Conservation (phyloP, 2,113 vertebrate species). For the Mormyrus iriodes region DNA sequence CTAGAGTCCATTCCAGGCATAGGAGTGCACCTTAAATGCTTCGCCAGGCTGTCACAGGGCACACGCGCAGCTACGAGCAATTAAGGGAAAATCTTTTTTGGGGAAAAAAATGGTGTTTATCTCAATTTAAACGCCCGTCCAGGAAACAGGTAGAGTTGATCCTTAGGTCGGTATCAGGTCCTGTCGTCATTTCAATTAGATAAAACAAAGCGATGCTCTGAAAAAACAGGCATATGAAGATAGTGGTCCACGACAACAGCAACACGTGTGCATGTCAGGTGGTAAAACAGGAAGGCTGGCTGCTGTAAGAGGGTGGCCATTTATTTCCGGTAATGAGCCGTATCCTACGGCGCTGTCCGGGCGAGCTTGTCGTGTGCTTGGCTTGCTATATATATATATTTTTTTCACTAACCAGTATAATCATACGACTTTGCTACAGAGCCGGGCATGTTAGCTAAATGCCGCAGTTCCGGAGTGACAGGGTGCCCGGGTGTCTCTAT, state of each 20-base stretch:
- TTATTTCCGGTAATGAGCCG: neutral
- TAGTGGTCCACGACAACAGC: neutral
- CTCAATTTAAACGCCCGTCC: neutral
- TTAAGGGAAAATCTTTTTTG: neutral
- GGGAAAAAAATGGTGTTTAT: neutral
- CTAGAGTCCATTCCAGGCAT: neutral
- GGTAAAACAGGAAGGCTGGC: slow-evolving; percentile 2
- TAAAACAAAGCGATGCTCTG: neutral
- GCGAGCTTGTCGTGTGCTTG: neutral
- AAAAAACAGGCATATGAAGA: neutral
- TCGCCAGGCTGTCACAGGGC: neutral
- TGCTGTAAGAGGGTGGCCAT: neutral
- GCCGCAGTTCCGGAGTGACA: neutral
- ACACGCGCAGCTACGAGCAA: neutral
- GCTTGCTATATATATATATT: neutral
- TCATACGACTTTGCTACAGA: neutral
- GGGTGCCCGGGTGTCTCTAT: neutral
- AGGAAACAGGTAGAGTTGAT: neutral
- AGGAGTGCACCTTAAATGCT: neutral
- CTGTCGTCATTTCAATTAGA: neutral
- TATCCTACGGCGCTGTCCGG: neutral
- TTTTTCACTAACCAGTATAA: neutral
- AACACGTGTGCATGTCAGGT: slow-evolving; percentile 7
- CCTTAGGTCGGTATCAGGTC: neutral
- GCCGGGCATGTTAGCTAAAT: neutral